These are phyloP conservation scores for Thryonomys swinderianus DNA, from an alignment of 2,113 vertebrate genomes.

Conservation along the genomic window DNA sequence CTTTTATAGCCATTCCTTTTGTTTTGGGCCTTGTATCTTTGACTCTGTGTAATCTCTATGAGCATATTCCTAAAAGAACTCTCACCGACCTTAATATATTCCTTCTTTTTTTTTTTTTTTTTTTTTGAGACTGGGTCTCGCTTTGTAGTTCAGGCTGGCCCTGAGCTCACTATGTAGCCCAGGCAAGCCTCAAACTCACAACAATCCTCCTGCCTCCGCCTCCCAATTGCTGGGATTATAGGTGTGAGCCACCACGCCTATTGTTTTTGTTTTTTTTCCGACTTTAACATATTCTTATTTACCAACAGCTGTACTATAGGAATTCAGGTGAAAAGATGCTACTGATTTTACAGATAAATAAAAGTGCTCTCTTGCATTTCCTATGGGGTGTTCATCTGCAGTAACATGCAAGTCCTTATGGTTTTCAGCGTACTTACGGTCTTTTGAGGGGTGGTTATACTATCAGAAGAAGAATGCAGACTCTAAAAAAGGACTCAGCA, in stretches of 20 bases:
- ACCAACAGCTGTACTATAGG: not conserved
- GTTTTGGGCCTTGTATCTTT: not conserved
- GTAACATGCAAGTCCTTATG: not conserved
- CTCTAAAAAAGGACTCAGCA: not conserved
- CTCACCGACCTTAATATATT: not conserved
- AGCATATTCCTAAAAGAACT: not conserved
- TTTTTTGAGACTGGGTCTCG: too few species aligned
- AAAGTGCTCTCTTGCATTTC: not conserved
- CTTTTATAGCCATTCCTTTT: not conserved
- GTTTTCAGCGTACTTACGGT: not conserved
- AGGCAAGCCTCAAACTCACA: too few species aligned
- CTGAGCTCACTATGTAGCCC: too few species aligned
- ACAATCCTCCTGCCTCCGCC: too few species aligned
- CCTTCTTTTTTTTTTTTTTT: too few species aligned
- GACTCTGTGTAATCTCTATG: not conserved
- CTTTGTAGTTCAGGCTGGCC: too few species aligned
- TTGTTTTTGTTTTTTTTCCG: too few species aligned
- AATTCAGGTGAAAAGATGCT: not conserved
- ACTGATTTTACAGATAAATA: not conserved
- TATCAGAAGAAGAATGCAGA: not conserved
- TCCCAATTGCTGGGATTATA: too few species aligned
- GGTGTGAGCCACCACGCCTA: too few species aligned
- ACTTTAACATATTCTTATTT: not conserved
- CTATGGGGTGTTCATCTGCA: accelerated
- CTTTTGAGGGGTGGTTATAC: not conserved